Evolutionary conservation across 2,113 vertebrate genomes (phyloP), one percentile per base, ranked within the genome.

Genomic region (Cryptotis parvus): DNA sequence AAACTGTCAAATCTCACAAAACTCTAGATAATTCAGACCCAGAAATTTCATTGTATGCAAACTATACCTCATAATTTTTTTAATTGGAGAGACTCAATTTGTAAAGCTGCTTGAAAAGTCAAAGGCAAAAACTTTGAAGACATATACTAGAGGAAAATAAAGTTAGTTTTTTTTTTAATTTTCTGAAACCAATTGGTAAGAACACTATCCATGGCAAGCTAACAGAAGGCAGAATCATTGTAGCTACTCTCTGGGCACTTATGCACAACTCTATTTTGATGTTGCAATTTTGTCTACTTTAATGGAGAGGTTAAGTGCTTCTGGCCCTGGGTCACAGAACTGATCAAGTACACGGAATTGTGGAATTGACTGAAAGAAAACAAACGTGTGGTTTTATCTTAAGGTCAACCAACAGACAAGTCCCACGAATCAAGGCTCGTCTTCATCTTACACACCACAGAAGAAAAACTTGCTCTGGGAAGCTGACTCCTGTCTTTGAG

Each of bases 41-140:
- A 66, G 15, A 29, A 15, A 84, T 80, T 88, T 69, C 63, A 49
- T 6, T 65, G 10, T 15, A 33, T 43, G 24, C 26, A 63, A 83
- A 72, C 61, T 61, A 80, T 6, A 87, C 9, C 27, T 49, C 63
- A 52, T 75, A 66, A 35, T 72, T 73, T 29, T 58, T 43, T 35
- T 61, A 43, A 58, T 76, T 26, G 39, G 49, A 79, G 89, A 41
- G 2, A 2, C 4, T 5, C 14, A n/a, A 74, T 72, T 91, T 73
- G 18, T 55, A 65, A 77, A 90, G 49, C 6, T 66, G 2, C 12
- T 84, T 35, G 24, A 68, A 81, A 92, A 77, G 41, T 10, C 43
- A 69, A 74, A 82, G 29, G 41, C 4, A 79, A 35, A 70, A 26
- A 45, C 82, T 82, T 82, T 90, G 16, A 87, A 87, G 75, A 52